Conservation (phyloP, 2,113 vertebrate genomes). For the Cyphomyrus discorhynchus region DNA sequence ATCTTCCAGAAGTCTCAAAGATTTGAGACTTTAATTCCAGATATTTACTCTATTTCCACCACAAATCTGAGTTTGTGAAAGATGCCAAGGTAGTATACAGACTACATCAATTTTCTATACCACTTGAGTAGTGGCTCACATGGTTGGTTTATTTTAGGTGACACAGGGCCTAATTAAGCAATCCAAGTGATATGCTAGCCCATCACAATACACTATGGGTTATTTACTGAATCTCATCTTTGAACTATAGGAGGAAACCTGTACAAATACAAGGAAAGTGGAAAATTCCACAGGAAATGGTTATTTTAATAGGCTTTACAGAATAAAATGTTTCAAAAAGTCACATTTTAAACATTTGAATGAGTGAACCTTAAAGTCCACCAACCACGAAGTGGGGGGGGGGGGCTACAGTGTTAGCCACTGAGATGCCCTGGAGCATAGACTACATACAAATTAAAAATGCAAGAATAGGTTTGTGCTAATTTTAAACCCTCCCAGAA, state of each 20-base stretch:
- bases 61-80: background rate
- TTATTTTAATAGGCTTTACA: background rate
- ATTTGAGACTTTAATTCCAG: background rate
- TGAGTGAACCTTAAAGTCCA: background rate
- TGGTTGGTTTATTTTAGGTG: background rate
- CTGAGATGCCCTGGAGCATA: background rate
- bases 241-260: background rate
- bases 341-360: background rate
- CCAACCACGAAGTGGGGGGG: background rate
- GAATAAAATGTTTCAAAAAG: background rate
- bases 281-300: background rate
- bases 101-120: background rate
- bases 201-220: background rate
- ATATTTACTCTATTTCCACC: background rate
- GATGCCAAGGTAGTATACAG: background rate
- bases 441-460: background rate
- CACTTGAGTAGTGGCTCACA: background rate
- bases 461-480: background rate
- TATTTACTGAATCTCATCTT: background rate
- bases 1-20: background rate
- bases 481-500: background rate
- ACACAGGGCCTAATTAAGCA: background rate
- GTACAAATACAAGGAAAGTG: background rate
- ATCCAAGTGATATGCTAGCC: background rate
- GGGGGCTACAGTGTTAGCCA: background rate